These are phyloP conservation scores for Arctocebus calabarensis DNA, from an alignment of 2,797 vertebrate species.

Conservation along the genomic window DNA sequence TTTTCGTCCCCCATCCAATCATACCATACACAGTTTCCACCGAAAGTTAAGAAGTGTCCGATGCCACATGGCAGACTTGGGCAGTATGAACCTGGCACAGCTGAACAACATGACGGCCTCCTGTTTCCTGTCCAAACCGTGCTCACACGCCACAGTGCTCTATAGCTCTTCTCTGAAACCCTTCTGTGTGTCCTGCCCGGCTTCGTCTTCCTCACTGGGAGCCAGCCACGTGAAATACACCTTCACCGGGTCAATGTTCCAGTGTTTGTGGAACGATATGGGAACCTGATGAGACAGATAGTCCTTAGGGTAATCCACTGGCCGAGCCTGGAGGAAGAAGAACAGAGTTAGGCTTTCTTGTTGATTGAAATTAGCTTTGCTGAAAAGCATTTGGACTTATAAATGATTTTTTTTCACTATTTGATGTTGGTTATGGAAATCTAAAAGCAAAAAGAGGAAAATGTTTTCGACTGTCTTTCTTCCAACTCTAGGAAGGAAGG, in stretches of 20 bases:
- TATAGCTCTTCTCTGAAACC: conserved; percentile 93
- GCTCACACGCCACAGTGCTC: background rate
- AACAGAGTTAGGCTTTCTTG: background rate
- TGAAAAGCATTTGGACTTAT: background rate
- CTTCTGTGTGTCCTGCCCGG: conserved; percentile 76
- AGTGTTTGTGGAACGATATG: conserved; percentile 98
- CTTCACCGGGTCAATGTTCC: conserved; percentile 96
- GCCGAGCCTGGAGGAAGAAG: conserved; percentile 92
- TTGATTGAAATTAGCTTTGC: background rate
- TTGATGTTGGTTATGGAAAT: background rate
- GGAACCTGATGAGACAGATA: conserved; percentile 96
- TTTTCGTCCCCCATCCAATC: background rate
- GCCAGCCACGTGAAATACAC: conserved; percentile 95
- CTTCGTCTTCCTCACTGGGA: conserved; percentile 81
- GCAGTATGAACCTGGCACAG: background rate
- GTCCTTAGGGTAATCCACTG: conserved; percentile 95
- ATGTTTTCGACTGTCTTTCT: too few species aligned
- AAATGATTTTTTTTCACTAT: background rate
- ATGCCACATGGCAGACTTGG: background rate
- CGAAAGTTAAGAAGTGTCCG: background rate
- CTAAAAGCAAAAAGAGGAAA: background rate
- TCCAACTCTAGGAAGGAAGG: too few species aligned
- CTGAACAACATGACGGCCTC: background rate
- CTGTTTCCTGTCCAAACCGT: background rate
- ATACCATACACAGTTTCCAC: background rate